Evolutionary conservation across 53 echinoderm and acorn worm species (phyloP), one percentile per base, ranked within the genome.

Genomic region (Patiria pectinifera): DNA sequence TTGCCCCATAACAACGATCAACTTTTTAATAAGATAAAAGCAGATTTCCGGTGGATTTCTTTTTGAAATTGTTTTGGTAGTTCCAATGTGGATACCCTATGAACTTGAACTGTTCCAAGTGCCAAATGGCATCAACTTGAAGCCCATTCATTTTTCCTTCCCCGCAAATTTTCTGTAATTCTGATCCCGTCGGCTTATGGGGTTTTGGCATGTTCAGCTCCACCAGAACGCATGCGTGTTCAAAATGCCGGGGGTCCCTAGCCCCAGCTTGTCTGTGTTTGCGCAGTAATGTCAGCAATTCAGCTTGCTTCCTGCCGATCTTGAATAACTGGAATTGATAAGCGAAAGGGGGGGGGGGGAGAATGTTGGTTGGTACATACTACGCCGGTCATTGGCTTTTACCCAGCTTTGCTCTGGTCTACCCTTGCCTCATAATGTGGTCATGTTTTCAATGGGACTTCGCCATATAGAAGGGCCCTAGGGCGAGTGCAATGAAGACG

Each of bases 251-350:
- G 60, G 45, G 45, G 66, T 16, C 21, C 44, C 35, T 35, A 15
- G 19, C 43, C n/a, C 21, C 71, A 45, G 86, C 70, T n/a, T 72
- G 71, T 49, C 71, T 86, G 70, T 49, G 74, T 71, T 15, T 48
- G 86, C 46, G 53, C 72, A 45, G 72, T 86, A 71, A 86, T 86
- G 86, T 48, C 71, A 48, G 86, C 86, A 86, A 86, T 74, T 86
- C 86, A 85, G 85, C 66, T 85, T 48, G 48, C 86, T 86, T 49
- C 79, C 79, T 24, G 72, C 74, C 85, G 25, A 19, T 86, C 75
- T 86, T 72, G 49, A 86, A 86, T 86, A 86, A 86, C 86, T 86
- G 49, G 49, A 49, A 86, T 86, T 71, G 49, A 86, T 86, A 85
- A 66, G 25, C 69, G 21, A 25, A 26, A 66, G 69, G 43, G 9